Base-by-base conservation (phyloP, 1,140 invertebrate species). In the Venustaconcha ellipsiformis region DNA sequence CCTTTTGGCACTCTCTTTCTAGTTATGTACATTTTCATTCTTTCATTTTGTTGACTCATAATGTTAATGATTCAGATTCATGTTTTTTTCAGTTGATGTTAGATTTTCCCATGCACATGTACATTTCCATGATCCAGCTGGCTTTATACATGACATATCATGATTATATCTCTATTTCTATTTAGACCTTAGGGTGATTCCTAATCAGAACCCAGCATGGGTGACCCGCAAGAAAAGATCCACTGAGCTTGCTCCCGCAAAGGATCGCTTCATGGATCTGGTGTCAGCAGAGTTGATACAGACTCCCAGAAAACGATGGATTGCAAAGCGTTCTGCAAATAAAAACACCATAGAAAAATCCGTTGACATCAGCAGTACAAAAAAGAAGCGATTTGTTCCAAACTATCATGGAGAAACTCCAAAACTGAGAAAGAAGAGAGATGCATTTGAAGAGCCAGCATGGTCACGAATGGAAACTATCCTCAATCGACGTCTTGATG, bases 391-490 rank as follows among this genome's bases (percentile, higher is more conserved):
- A 14, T 82, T 77, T 78, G 59, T 80, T 15, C 69, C 67, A 30
- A 57, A 73, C 23, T 79, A 78, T 60, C 57, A 30, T 56, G 80
- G 68, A 8, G 75, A 81, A n/a, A 80, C 58, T 14, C 62, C 69
- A 62, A 70, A 83, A 17, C 77, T 77, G 23, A 78, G 84, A 11
- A 67, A 79, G 23, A 88, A 87, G 74, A 70, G 86, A 30, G 83
- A 84, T 56, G 81, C 85, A 3, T 81, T 81, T 77, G 84, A 87
- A 60, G 67, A 81, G 26, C 77, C 78, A 14, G 75, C 80, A 14
- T 83, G 82, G 56, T 57, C 71, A 37, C 75, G 87, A 62, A 86
- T 89, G 84, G 62, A 82, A 57, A 76, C 78, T 15, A 87, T 89
- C 55, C 57, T 88, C 64, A 26, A 80, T 17, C 78, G 85, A 37